These are phyloP conservation scores for Drosophila repleta DNA, from an alignment of 1,140 invertebrate genomes.

Conservation along the genomic window DNA sequence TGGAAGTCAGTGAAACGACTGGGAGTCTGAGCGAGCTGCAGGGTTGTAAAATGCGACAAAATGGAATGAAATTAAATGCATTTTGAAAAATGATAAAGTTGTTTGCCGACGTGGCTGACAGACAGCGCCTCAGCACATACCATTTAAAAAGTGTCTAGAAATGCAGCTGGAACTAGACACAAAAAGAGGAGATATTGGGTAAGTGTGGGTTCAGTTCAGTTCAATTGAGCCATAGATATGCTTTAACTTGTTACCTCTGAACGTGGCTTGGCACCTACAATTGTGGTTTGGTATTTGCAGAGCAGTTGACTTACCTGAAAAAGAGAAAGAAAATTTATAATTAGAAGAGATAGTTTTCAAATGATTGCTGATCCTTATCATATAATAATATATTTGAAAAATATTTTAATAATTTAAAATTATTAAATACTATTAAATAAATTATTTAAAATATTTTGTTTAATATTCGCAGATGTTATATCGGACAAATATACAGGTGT, in stretches of 20 bases:
- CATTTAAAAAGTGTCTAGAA: neutral
- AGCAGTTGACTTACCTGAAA: conserved; percentile 32
- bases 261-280: neutral
- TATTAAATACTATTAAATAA: neutral
- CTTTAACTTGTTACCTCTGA: neutral
- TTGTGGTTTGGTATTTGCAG: neutral
- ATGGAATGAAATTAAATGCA: conserved; percentile 77
- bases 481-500: too few relatives aligned
- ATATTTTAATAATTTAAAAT: neutral
- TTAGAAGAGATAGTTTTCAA: conserved; percentile 17
- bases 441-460: too few relatives aligned
- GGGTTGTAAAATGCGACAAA: conserved; percentile 65
- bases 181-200: neutral
- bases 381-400: too few relatives aligned
- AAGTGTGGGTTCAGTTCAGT: neutral
- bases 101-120: conserved; percentile 12
- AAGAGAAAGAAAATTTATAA: conserved; percentile 6
- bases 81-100: conserved; percentile 76
- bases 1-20: conserved; percentile 37
- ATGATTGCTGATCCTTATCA: too few relatives aligned
- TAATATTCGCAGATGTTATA: too few relatives aligned
- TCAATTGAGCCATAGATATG: neutral
- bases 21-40: neutral
- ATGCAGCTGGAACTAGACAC: neutral
- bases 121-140: neutral